Conservation (phyloP, 2,888 invertebrate genomes). For the Cylloceria caligata region DNA sequence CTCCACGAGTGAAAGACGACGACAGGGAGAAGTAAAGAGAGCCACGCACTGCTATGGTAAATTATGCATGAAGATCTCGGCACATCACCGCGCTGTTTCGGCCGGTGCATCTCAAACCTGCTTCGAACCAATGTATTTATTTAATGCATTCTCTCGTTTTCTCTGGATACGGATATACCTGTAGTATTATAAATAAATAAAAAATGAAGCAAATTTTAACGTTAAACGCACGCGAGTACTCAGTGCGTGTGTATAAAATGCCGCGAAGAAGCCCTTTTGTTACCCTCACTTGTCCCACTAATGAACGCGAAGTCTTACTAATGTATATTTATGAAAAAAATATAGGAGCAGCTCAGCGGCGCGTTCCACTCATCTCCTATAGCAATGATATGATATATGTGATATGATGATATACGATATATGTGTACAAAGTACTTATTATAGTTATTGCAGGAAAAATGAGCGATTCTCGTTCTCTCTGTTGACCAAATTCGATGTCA, state of each 20-base stretch:
- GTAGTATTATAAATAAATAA: no score
- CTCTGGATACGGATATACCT: not conserved
- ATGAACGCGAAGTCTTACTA: conserved; percentile 44
- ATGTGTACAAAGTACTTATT: not conserved
- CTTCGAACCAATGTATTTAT: conserved; percentile 23
- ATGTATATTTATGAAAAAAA: conserved; percentile 53
- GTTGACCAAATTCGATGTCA: not conserved
- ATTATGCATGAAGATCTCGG: conserved; percentile 66
- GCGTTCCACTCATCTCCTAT: conserved; percentile 16
- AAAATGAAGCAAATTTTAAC: not conserved
- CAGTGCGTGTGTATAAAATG: not conserved
- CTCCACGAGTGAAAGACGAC: conserved; percentile 1
- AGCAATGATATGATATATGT: not conserved
- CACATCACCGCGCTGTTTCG: conserved; percentile 60
- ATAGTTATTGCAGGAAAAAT: not conserved
- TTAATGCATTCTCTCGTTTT: not conserved
- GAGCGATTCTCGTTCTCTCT: not conserved
- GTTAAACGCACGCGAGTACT: not conserved
- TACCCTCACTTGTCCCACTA: conserved; percentile 10
- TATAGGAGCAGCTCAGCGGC: not conserved
- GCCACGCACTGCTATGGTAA: conserved; percentile 50
- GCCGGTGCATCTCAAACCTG: conserved; percentile 38
- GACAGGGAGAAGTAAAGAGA: conserved; percentile 16
- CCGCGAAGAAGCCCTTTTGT: not conserved
- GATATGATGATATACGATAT: no score